A percentile compares a stretch with the other conserved stretches of the same genome.
phyloP scores from a whole-genome alignment of 1,140 invertebrate species.

The Zaprionus africanus region DNA sequence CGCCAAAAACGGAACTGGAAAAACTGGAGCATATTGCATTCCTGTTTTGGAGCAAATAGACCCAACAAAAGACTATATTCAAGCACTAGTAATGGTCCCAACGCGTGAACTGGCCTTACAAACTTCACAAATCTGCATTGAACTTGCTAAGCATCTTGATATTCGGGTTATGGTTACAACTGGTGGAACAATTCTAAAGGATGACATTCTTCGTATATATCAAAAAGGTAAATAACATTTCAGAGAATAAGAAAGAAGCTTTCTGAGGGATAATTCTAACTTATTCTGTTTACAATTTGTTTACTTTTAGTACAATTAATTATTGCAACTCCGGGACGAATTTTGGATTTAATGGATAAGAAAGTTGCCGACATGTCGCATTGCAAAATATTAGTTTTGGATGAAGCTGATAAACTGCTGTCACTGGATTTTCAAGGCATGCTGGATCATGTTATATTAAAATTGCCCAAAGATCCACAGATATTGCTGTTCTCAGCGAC shows the following conservation, averaged over 20 bases:
- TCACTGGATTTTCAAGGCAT: slow-evolving; percentile 99
- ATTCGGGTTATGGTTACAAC: slow-evolving; percentile 99
- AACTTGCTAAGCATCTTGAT: slow-evolving; percentile 97
- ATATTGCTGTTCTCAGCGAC: slow-evolving; percentile 99
- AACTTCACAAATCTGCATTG: slow-evolving; percentile 99
- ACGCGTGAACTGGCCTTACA: slow-evolving; percentile 99
- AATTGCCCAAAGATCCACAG: slow-evolving; percentile 97
- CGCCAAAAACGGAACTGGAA: slow-evolving; percentile 99
- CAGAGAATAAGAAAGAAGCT: not conserved
- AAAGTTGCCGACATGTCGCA: slow-evolving; percentile 98
- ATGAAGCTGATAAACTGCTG: slow-evolving; percentile 99
- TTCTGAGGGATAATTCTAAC: not conserved
- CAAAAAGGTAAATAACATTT: slow-evolving; percentile 90
- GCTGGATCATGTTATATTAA: slow-evolving; percentile 97
- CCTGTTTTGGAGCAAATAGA: slow-evolving; percentile 98
- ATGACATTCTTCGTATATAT: slow-evolving; percentile 99
- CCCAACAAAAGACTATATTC: slow-evolving; percentile 94
- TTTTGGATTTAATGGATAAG: slow-evolving; percentile 99
- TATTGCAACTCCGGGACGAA: slow-evolving; percentile 99
- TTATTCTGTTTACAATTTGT: not conserved
- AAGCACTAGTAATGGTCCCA: slow-evolving; percentile 99
- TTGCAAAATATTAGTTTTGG: slow-evolving; percentile 98
- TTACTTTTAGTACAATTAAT: slow-evolving; percentile 95
- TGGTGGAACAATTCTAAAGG: slow-evolving; percentile 98
- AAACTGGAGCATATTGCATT: slow-evolving; percentile 99